Percentiles rank a stretch among this genome's conserved stretches.
These are phyloP conservation scores for Nothobranchius furzeri DNA, from an alignment of 2,113 vertebrate genomes.

Conservation along the genomic window DNA sequence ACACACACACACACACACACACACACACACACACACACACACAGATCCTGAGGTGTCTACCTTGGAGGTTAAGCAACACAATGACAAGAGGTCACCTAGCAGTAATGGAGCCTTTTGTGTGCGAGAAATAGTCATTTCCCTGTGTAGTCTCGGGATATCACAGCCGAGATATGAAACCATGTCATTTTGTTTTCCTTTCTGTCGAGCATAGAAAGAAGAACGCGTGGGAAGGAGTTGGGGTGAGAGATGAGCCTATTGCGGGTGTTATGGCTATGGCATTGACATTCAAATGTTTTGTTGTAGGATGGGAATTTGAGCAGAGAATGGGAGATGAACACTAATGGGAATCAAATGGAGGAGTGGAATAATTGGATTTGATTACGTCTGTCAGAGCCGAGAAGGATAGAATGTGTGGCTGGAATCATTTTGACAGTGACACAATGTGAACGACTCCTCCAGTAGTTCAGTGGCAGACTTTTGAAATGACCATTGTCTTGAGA, in stretches of 20 bases:
- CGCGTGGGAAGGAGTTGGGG: conserved; percentile 44
- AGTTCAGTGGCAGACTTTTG: conserved; percentile 26
- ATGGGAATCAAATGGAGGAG: conserved; percentile 72
- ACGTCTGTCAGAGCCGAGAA: conserved; percentile 64
- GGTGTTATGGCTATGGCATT: conserved; percentile 58
- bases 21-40: conserved; percentile 29
- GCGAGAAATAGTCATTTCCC: conserved; percentile 78
- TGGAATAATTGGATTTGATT: conserved; percentile 75
- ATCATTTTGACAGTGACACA: conserved; percentile 54
- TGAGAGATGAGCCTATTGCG: conserved; percentile 48
- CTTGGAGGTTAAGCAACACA: conserved; percentile 68
- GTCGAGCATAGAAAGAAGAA: conserved; percentile 58
- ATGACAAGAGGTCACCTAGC: conserved; percentile 71
- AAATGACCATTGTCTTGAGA: conserved; percentile 14
- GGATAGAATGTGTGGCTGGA: conserved; percentile 57
- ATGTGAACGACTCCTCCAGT: conserved; percentile 39
- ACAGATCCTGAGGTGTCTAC: conserved; percentile 50
- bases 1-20: background rate
- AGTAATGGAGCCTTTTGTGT: conserved; percentile 80
- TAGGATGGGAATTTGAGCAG: conserved; percentile 60
- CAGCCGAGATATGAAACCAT: conserved; percentile 68
- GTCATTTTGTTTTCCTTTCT: conserved; percentile 76
- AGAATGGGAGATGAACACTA: conserved; percentile 69
- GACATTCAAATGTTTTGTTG: conserved; percentile 78
- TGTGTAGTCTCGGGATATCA: conserved; percentile 69